phyloP scores from a whole-genome alignment of 1,140 invertebrate genomes.

The Papilio helenus region DNA sequence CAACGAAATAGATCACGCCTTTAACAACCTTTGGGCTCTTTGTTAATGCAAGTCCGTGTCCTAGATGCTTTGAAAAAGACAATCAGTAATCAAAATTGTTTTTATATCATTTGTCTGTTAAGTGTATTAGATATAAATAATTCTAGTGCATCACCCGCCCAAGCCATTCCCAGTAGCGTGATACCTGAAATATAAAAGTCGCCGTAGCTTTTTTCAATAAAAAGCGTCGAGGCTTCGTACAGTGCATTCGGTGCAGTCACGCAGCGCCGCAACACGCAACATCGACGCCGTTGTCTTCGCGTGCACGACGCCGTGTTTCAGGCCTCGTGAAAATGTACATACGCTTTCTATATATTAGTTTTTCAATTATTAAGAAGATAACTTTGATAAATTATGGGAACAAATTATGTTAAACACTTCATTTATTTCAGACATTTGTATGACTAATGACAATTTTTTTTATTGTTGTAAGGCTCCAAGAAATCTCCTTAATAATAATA shows the following conservation, averaged over 20 bases:
- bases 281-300: conserved; percentile 40
- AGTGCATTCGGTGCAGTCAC: conserved; percentile 51
- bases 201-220: conserved; percentile 40
- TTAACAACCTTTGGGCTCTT: neutral
- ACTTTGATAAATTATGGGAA: neutral
- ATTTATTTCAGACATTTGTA: too few relatives aligned
- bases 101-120: neutral
- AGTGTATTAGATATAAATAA: neutral
- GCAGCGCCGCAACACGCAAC: conserved; percentile 49
- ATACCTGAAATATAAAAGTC: conserved; percentile 45
- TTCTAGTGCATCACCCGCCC: conserved; percentile 14
- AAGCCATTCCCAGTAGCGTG: conserved; percentile 40
- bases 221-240: conserved; percentile 51
- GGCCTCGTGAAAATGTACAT: conserved; percentile 14
- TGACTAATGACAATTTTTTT: too few relatives aligned
- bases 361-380: neutral
- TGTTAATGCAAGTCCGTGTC: neutral
- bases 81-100: neutral
- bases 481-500: too few relatives aligned
- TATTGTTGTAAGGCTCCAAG: too few relatives aligned
- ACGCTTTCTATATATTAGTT: neutral
- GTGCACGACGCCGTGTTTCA: conserved; percentile 44
- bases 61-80: neutral
- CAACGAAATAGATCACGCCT: too few relatives aligned
- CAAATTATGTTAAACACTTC: neutral